Evolutionary conservation across 2,797 vertebrate species (phyloP), one percentile per base, ranked within the genome.

Genomic region (Sebastes elongatus): DNA sequence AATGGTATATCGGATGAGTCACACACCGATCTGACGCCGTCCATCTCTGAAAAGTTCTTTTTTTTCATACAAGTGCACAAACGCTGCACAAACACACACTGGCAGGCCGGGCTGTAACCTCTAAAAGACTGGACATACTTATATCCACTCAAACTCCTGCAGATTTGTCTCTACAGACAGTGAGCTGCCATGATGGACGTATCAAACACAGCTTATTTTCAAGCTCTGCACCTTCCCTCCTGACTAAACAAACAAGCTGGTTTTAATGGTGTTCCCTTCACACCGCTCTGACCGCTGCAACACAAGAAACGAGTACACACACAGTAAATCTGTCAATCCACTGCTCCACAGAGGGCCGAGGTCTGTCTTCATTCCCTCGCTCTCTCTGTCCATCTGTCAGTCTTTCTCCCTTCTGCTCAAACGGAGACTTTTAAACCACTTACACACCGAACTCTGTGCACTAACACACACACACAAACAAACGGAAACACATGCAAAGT

Each of bases 1-100:
- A 92, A 92, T 88, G 86, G 86, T 90, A 84, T 68, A 83, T 76
- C 11, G 82, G 83, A 92, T 96, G 94, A 96, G 88, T 96, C 95
- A 94, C 89, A 81, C 87, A 33, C 76, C 22, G 18, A 60, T 82
- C 56, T 16, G 76, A 88, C 73, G 14, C 67, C 59, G 86, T 88
- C 86, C 57, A 30, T 73, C 76, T 67, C 65, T 38, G 32, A n/a
- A 85, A 92, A 85, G 59, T 89, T 86, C 33, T 75, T 52, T 30
- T 30, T 30, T 18, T 23, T 32, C 7, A 10, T 20, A 75, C n/a
- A 66, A 71, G 63, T 57, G 27, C 18, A 59, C n/a, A 81, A 62
- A 82, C 4, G 3, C 62, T 23, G 10, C 82, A 63, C 20, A 62
- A 5, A 66, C 33, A 67, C 66, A 76, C 70, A 68, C 2, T 10